Conservation (phyloP, 2,113 vertebrate species). For the Helogale parvula region DNA sequence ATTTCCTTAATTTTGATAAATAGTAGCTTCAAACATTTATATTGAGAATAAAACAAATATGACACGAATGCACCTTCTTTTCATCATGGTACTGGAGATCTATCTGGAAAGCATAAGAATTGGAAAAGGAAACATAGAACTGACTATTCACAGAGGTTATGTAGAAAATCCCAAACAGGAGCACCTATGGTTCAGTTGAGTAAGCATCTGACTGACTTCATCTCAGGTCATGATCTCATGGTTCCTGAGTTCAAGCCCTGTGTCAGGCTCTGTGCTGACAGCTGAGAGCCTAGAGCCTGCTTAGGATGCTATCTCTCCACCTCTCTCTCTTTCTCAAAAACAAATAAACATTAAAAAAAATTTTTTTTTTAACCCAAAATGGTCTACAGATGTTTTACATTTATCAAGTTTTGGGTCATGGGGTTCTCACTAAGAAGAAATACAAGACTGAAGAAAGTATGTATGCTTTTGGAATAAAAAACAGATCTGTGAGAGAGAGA, state of each 20-base stretch:
- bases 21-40: neutral
- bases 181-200: too few species aligned
- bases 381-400: neutral
- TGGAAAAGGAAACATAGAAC: neutral
- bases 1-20: neutral
- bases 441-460: neutral
- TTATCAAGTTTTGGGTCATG: neutral
- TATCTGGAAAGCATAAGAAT: neutral
- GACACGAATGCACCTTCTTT: neutral
- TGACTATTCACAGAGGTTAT: neutral
- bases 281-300: too few species aligned
- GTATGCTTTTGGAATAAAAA: neutral
- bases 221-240: too few species aligned
- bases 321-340: too few species aligned
- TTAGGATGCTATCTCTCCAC: too few species aligned
- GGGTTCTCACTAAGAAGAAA: neutral
- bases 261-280: too few species aligned
- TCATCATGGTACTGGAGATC: neutral
- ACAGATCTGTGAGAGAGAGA: neutral
- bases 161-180: neutral
- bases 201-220: too few species aligned
- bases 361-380: neutral
- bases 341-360: too few species aligned
- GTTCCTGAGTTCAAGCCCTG: too few species aligned
- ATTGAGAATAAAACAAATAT: neutral